Evolutionary conservation across 2,888 invertebrate species (phyloP).

Genomic region (Rambutsinella grinnellia): DNA sequence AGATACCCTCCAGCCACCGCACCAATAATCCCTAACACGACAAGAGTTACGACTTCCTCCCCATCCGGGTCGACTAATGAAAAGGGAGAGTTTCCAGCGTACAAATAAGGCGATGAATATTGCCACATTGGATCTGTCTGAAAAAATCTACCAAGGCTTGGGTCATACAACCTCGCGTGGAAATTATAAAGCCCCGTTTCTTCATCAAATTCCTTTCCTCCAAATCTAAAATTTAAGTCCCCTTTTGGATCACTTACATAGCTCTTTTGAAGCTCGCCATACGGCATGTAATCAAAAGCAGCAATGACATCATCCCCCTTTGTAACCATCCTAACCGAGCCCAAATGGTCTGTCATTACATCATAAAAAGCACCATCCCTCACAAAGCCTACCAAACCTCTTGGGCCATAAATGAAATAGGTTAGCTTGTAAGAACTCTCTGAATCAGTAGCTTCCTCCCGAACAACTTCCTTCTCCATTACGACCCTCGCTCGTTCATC

Average conservation of each 20-base stretch:
- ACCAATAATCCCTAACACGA: background rate
- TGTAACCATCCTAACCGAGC: constrained; percentile 60
- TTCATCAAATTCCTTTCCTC: constrained; percentile 66
- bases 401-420: constrained; percentile 52
- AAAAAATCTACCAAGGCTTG: constrained; percentile 60
- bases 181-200: constrained; percentile 65
- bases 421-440: background rate
- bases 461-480: constrained; percentile 21
- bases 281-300: constrained; percentile 65
- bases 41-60: background rate
- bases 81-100: constrained; percentile 59
- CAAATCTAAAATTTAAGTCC: constrained; percentile 56
- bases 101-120: constrained; percentile 64
- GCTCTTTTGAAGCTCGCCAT: constrained; percentile 57
- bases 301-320: constrained; percentile 61
- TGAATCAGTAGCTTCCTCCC: background rate
- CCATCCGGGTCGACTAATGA: constrained; percentile 51
- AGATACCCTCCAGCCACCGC: background rate
- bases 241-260: constrained; percentile 47
- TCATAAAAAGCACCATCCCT: constrained; percentile 41
- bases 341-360: constrained; percentile 64
- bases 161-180: constrained; percentile 65
- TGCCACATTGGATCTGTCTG: constrained; percentile 47
- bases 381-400: constrained; percentile 39
- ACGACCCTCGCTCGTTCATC: constrained; percentile 40